Evolutionary conservation across 1,140 invertebrate species (phyloP), one percentile per base, ranked within the genome.

Genomic region (Homalodisca vitripennis): DNA sequence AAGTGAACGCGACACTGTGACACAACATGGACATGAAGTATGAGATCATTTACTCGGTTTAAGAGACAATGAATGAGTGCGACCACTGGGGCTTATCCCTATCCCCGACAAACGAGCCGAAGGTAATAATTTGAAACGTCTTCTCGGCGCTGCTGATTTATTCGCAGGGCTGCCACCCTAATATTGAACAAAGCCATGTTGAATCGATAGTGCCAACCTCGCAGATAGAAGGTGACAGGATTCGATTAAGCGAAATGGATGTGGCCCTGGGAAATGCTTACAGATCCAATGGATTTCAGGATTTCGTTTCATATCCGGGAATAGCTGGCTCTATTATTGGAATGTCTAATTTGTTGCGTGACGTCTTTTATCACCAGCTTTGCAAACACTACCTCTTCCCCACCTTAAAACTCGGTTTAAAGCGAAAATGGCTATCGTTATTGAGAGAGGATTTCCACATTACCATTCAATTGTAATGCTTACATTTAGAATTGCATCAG

Each of bases 161-260:
- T 60, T 60, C 26, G 55, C 55, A 60, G 55, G 55, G 55, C 14
- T 60, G 55, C 55, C 55, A 60, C 55, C 55, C 55, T 60, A 60
- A 60, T 60, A 60, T 60, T 60, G 55, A 60, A 60, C 55, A 60
- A 60, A 60, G 55, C 55, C 55, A 60, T 60, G 55, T 30, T 51
- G 48, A 60, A 60, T 60, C 55, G 55, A 60, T 60, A 60, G 55
- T 60, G 55, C 55, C 55, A 60, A 60, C 55, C 55, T 60, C 22
- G 55, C 55, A 60, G 55, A 60, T 60, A 60, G 55, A 60, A 60
- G 55, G 55, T 60, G 55, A 60, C 55, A 60, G 55, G 55, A 66
- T 26, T 32, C 63, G 63, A 65, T 65, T 65, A 34, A 65, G 63
- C 65, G 41, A 74, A 75, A 32, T 60, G 55, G 55, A 60, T 60